Evolutionary conservation across 2,113 vertebrate species (phyloP).

Genomic region (Falco punctatus): DNA sequence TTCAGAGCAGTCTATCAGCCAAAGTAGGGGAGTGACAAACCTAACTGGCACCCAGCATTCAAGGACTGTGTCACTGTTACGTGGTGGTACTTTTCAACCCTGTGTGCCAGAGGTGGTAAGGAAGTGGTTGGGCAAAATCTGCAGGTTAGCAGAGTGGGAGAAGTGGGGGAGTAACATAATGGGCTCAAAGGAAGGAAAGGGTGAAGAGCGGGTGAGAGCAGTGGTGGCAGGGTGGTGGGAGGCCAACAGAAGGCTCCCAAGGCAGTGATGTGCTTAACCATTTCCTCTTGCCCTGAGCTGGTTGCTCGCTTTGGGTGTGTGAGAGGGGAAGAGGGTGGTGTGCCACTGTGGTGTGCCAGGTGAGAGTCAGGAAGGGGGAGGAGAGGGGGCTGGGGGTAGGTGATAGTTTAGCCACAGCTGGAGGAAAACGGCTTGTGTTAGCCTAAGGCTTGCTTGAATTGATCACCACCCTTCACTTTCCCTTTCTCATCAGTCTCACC

Average conservation of each 20-base stretch:
- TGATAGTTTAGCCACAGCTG: neutral
- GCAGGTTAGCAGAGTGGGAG: neutral
- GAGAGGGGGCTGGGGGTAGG: neutral
- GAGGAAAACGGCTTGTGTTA: neutral
- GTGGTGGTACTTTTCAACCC: neutral
- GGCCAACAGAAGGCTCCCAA: neutral
- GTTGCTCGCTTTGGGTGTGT: fast-evolving
- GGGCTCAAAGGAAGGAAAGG: neutral
- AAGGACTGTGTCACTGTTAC: neutral
- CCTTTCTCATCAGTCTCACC: neutral
- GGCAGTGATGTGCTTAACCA: neutral
- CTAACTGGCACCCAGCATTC: neutral
- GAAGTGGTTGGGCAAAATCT: neutral
- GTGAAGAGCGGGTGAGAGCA: neutral
- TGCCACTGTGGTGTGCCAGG: neutral
- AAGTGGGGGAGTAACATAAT: neutral
- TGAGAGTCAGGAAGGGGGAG: neutral
- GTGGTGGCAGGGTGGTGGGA: neutral
- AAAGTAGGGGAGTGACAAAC: neutral
- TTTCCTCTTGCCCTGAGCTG: neutral
- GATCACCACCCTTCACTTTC: neutral
- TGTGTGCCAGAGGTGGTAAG: neutral
- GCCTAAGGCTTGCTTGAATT: neutral
- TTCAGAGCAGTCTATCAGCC: neutral
- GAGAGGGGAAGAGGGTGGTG: neutral